Conservation (phyloP, 2,888 invertebrate species). For the Heterodera filipjevi region DNA sequence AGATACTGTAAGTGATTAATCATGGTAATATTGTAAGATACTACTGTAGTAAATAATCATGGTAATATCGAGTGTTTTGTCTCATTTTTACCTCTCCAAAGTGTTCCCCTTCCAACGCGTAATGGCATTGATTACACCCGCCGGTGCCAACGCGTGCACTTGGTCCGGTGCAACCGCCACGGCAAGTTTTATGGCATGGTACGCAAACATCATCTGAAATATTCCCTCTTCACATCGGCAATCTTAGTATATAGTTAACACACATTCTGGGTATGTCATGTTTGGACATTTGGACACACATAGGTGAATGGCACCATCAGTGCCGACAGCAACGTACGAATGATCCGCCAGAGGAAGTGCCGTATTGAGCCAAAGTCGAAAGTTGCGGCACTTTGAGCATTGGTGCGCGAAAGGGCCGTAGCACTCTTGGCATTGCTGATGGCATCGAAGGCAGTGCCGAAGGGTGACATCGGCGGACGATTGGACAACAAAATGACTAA, state of each 20-base stretch:
- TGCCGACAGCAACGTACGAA: neutral
- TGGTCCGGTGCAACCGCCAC: slow-evolving; percentile 78
- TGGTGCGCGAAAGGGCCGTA: slow-evolving; percentile 32
- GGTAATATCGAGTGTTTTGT: too few species aligned
- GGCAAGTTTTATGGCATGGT: slow-evolving; percentile 47
- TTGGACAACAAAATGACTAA: slow-evolving; percentile 32
- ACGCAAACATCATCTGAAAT: slow-evolving; percentile 37
- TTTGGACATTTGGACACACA: slow-evolving; percentile 43
- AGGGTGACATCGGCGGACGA: neutral
- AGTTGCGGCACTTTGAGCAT: slow-evolving; percentile 37
- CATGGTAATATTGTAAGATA: too few species aligned
- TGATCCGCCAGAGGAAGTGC: neutral
- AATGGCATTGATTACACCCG: slow-evolving; percentile 88
- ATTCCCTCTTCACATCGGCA: neutral
- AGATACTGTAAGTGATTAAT: too few species aligned
- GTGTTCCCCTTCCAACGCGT: slow-evolving; percentile 78
- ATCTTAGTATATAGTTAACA: neutral
- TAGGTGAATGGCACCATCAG: slow-evolving; percentile 21
- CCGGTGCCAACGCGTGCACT: slow-evolving; percentile 79
- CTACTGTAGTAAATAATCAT: too few species aligned
- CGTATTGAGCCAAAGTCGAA: slow-evolving; percentile 29
- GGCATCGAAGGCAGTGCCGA: slow-evolving; percentile 31
- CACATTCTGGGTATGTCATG: slow-evolving; percentile 34
- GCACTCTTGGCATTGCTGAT: slow-evolving; percentile 37
- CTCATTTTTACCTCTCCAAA: neutral